These are phyloP conservation scores for Pterocles burchelli DNA, from an alignment of 2,113 vertebrate genomes.

Conservation along the genomic window DNA sequence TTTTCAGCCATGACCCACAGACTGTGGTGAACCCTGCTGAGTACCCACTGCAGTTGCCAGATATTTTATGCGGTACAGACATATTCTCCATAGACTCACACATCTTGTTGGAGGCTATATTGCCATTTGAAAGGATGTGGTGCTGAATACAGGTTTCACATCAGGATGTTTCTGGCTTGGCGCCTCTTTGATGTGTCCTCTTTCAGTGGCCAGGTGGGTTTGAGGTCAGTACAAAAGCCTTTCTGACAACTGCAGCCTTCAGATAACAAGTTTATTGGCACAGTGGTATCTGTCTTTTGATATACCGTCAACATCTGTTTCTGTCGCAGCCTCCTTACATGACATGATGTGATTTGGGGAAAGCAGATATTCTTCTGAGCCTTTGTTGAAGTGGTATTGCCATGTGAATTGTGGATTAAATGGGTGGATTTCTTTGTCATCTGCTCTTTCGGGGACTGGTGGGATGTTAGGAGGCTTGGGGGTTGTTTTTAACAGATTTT, in stretches of 20 bases:
- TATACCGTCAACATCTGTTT: background rate
- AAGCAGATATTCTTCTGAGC: background rate
- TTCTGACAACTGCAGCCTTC: background rate
- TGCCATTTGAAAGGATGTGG: background rate
- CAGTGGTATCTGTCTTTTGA: background rate
- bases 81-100: background rate
- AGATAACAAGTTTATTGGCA: background rate
- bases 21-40: background rate
- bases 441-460: background rate
- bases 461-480: background rate
- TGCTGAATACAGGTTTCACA: fast-evolving
- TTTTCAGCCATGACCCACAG: background rate
- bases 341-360: background rate
- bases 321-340: background rate
- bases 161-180: background rate
- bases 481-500: background rate
- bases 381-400: background rate
- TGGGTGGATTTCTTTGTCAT: background rate
- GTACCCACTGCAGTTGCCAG: fast-evolving
- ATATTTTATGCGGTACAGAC: background rate
- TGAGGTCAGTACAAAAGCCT: background rate
- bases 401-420: background rate
- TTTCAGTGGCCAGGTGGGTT: background rate
- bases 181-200: background rate
- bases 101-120: background rate